Conservation (phyloP, 2,113 vertebrate species). For the Cochlearius cochlearius region DNA sequence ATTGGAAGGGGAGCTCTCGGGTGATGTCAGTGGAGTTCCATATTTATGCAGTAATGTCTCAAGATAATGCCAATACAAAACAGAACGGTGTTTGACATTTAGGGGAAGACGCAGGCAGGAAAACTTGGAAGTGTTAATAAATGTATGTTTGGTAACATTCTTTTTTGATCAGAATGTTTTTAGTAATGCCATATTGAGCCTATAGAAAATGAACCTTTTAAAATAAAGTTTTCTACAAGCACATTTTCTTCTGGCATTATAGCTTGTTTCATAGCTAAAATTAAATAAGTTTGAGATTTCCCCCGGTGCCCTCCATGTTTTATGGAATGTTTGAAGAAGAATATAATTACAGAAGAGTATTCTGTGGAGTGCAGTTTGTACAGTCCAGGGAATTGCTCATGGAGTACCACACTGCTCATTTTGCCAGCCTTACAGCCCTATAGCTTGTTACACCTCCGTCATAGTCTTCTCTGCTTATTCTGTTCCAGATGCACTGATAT, state of each 20-base stretch:
- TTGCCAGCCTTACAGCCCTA: background rate
- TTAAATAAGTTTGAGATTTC: background rate
- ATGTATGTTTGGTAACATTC: conserved; percentile 46
- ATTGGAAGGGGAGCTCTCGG: background rate
- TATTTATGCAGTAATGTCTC: conserved; percentile 41
- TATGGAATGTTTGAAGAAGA: background rate
- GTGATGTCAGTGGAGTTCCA: conserved; percentile 27
- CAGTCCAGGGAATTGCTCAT: background rate
- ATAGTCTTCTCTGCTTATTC: background rate
- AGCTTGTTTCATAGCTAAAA: background rate
- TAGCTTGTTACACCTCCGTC: background rate
- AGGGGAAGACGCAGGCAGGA: background rate
- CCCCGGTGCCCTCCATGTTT: background rate
- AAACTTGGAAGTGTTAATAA: conserved; percentile 32
- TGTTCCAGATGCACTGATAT: background rate
- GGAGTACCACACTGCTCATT: background rate
- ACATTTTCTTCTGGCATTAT: background rate
- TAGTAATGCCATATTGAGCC: conserved; percentile 8
- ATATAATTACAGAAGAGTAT: background rate
- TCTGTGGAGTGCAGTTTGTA: background rate
- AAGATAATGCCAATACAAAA: conserved; percentile 44
- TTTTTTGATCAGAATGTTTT: conserved; percentile 14
- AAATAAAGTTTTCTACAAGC: background rate
- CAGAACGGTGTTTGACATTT: conserved; percentile 34
- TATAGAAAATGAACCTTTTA: background rate